Evolutionary conservation across 2,113 vertebrate species (phyloP), one percentile per base, ranked within the genome.

Genomic region (Catagonus wagneri): DNA sequence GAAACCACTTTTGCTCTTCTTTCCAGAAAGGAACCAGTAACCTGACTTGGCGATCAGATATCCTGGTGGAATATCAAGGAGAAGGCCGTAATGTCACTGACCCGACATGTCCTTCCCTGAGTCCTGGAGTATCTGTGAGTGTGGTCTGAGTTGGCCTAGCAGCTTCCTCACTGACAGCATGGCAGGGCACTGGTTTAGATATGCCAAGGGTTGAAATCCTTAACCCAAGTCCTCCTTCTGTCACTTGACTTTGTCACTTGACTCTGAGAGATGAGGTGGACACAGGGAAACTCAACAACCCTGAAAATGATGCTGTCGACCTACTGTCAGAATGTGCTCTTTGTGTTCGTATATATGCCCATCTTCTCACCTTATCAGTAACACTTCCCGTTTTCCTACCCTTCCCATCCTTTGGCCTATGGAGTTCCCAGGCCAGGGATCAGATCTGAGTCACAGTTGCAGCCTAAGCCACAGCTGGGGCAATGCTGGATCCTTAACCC

Each of bases 51-150:
- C 98, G 99, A 81, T 99, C 99, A 7, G 99, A 99, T 97, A 95
- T 99, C 86, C 98, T 99, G 97, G 99, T 99, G 95, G 99, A 99
- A 89, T 99, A 99, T 74, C 99, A 99, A 97, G 99, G 99, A 79
- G 99, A 99, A 98, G 99, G 99, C 9, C 98, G 98, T 36, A 99
- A 99, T 5, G 97, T 99, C 92, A 98, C 99, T 0, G 99, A 99
- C 98, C 99, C 99, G 6, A 98, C 98, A 16, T 99, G 99, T 81
- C 99, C 99, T 12, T 98, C 99, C 39, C 98, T 99, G 80, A 99
- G 99, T 12, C 99, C 99, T 0, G 99, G 99, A 75, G 99, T 99
- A 25, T 99, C 99, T 50, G 99, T 99, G 98, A 97, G 99, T 95
- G 96, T 16, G 2, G 63, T 29, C 52, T 34, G 29, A 32, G 36